phyloP scores from a whole-genome alignment of 2,888 invertebrate genomes.

The Drosophila subsilvestris region DNA sequence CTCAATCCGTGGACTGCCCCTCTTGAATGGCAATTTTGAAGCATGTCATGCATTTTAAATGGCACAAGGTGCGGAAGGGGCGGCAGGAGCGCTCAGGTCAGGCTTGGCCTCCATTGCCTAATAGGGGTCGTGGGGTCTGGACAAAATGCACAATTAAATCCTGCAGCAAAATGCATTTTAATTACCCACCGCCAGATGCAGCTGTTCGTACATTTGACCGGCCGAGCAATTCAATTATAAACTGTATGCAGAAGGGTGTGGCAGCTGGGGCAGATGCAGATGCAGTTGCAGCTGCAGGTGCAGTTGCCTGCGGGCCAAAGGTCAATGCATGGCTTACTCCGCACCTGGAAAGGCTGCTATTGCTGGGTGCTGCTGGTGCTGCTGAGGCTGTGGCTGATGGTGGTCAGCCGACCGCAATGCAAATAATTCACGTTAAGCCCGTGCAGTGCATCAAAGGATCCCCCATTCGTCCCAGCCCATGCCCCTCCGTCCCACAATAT shows the following conservation, averaged over 20 bases:
- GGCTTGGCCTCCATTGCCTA: neutral
- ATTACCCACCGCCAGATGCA: conserved; percentile 36
- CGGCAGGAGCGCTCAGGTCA: neutral
- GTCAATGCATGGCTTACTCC: conserved; percentile 47
- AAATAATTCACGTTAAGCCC: conserved; percentile 73
- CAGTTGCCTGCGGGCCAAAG: conserved; percentile 51
- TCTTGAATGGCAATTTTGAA: conserved; percentile 36
- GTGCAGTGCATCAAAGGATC: conserved; percentile 56
- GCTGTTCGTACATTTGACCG: conserved; percentile 22
- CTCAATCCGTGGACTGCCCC: neutral
- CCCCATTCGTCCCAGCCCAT: conserved; percentile 5
- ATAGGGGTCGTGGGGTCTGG: conserved; percentile 3
- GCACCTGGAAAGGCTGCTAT: conserved; percentile 25
- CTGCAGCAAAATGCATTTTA: conserved; percentile 49
- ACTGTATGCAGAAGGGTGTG: conserved; percentile 2
- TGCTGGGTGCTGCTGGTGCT: conserved; percentile 10
- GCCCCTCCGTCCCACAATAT: conserved; percentile 5
- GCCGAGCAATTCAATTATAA: conserved; percentile 57
- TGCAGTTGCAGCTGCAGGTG: conserved; percentile 11
- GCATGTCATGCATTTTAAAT: conserved; percentile 59
- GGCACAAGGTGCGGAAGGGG: neutral
- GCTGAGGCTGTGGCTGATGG: neutral
- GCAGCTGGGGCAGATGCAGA: neutral
- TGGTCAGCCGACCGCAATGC: conserved; percentile 50
- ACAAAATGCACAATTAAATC: conserved; percentile 44